phyloP scores from a whole-genome alignment of 2,797 vertebrate genomes.

The Heteromormyrus szaboi region DNA sequence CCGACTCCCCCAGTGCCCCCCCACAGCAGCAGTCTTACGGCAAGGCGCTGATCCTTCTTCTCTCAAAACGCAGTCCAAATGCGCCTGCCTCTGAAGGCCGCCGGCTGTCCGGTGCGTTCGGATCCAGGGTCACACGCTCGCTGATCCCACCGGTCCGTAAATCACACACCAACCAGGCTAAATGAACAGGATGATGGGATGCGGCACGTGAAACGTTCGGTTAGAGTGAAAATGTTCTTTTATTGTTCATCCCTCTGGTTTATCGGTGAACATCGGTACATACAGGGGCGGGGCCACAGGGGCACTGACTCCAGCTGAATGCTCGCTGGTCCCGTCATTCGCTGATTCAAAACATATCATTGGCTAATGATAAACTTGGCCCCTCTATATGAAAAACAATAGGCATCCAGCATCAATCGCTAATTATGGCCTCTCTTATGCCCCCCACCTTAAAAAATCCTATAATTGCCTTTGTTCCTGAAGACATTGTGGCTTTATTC shows the following conservation, averaged over 20 bases:
- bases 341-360: not conserved
- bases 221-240: not conserved
- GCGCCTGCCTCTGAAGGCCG: no score
- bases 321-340: not conserved
- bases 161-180: not conserved
- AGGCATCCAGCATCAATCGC: not conserved
- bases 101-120: not conserved
- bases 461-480: not conserved
- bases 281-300: not conserved
- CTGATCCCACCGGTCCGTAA: not conserved
- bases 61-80: not conserved
- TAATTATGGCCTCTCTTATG: not conserved
- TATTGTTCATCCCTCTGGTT: not conserved
- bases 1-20: not conserved
- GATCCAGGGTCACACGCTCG: not conserved
- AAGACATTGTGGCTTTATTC: not conserved
- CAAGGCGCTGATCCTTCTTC: not conserved
- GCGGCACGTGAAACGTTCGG: not conserved
- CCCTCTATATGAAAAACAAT: not conserved
- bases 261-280: not conserved
- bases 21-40: not conserved
- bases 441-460: not conserved
- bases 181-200: not conserved
- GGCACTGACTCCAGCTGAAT: not conserved
- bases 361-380: not conserved